phyloP scores from a whole-genome alignment of 2,888 invertebrate species.

The Pharmacophagus antenor region DNA sequence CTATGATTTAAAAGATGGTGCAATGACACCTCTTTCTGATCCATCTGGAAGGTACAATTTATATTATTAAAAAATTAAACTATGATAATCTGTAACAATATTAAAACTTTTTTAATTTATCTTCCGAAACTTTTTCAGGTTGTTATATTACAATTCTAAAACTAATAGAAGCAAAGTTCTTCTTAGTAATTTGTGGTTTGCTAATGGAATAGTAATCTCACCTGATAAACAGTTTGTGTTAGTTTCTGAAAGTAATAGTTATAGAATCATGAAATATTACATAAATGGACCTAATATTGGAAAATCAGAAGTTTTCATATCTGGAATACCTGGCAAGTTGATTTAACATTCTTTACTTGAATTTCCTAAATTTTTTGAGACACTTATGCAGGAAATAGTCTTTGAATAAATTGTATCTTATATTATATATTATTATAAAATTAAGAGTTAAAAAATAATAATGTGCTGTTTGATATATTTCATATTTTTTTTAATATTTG shows the following conservation, averaged over 20 bases:
- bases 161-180: constrained; percentile 89
- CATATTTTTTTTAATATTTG: not conserved
- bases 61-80: not conserved
- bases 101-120: not conserved
- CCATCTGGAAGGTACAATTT: constrained; percentile 89
- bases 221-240: constrained; percentile 90
- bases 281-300: constrained; percentile 91
- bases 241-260: constrained; percentile 85
- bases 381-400: too few relatives aligned
- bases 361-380: too few relatives aligned
- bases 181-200: constrained; percentile 88
- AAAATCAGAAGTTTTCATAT: constrained; percentile 88
- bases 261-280: constrained; percentile 87
- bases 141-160: constrained; percentile 89
- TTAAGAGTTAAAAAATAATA: too few relatives aligned
- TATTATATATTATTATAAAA: not conserved
- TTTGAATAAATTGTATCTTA: too few relatives aligned
- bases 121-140: constrained; percentile 66
- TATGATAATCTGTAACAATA: not conserved
- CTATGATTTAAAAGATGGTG: constrained; percentile 86
- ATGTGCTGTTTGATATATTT: not conserved
- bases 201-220: constrained; percentile 93
- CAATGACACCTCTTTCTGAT: constrained; percentile 84
- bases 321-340: constrained; percentile 86
- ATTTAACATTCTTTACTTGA: not conserved